phyloP scores from a whole-genome alignment of 1,140 invertebrate genomes.

The Heliconius hermathena region DNA sequence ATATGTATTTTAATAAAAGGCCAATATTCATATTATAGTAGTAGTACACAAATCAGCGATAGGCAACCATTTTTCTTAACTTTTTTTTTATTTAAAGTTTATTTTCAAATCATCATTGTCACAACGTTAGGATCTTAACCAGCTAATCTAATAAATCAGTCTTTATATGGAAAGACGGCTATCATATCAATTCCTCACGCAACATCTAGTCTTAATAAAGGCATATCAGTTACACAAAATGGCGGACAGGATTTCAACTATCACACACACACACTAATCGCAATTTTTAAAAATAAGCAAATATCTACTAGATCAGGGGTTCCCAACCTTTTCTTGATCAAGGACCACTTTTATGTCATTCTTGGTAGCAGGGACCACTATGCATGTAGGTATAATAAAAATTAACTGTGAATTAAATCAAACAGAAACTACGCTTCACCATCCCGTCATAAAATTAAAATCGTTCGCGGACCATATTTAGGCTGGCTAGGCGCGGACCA shows the following conservation, averaged over 20 bases:
- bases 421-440: too few species aligned
- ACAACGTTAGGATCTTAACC: conserved; percentile 5
- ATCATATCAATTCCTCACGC: conserved; percentile 54
- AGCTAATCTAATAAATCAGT: conserved; percentile 55
- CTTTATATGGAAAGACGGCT: conserved; percentile 56
- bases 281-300: conserved; percentile 20
- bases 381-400: too few species aligned
- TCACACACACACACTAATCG: conserved; percentile 26
- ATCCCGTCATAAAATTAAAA: too few species aligned
- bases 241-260: conserved; percentile 31
- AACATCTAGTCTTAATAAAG: conserved; percentile 47
- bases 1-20: conserved; percentile 4
- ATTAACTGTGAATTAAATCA: too few species aligned
- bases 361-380: too few species aligned
- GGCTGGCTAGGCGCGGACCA: too few species aligned
- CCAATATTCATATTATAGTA: neutral
- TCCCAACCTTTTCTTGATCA: too few species aligned
- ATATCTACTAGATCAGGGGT: neutral
- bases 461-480: too few species aligned
- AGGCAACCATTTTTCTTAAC: neutral
- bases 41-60: neutral
- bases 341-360: too few species aligned
- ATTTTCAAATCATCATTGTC: neutral
- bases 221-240: conserved; percentile 41
- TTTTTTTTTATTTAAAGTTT: neutral